Evolutionary conservation across 2,113 vertebrate genomes (phyloP), one percentile per base, ranked within the genome.

Genomic region (Pagrus major): DNA sequence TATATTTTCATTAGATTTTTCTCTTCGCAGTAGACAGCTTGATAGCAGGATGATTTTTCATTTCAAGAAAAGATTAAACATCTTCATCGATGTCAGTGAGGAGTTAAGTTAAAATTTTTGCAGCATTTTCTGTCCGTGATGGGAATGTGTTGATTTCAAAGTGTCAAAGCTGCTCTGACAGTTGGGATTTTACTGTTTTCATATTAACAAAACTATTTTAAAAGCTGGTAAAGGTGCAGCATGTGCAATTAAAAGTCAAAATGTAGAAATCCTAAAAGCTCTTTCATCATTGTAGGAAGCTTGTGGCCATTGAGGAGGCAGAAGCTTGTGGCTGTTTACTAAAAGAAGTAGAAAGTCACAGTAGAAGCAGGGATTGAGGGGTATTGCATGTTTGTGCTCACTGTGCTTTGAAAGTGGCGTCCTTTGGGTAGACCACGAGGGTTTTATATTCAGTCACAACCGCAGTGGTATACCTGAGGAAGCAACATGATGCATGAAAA

Each of bases 1-100:
- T 93, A 91, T 92, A 91, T 92, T 93, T 93, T 93, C 91, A 93
- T 91, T 91, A 90, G 87, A 79, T 91, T 90, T 89, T 88, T 89
- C 83, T 88, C 64, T 90, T 76, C 21, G 25, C 71, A 21, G 58
- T 66, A 70, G 91, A 92, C 89, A 90, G 87, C 73, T 92, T 90
- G 86, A 91, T 85, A 86, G 86, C 84, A 82, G 80, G 85, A 88
- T 89, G 60, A 91, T 92, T 90, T 92, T 90, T 93, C 83, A 92
- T 92, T 85, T 84, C 41, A 72, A 84, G 61, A 71, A 88, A 87
- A 89, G 87, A 93, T 92, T 88, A 91, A 91, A 91, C 84, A 76
- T 90, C 83, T 91, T 88, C 71, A 87, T 81, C 64, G 70, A 56
- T 82, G 86, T 82, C 84, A 78, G 68, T 35, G 29, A 84, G 79